Base-by-base conservation (phyloP, 2,113 vertebrate species). In the Acrocephalus arundinaceus region DNA sequence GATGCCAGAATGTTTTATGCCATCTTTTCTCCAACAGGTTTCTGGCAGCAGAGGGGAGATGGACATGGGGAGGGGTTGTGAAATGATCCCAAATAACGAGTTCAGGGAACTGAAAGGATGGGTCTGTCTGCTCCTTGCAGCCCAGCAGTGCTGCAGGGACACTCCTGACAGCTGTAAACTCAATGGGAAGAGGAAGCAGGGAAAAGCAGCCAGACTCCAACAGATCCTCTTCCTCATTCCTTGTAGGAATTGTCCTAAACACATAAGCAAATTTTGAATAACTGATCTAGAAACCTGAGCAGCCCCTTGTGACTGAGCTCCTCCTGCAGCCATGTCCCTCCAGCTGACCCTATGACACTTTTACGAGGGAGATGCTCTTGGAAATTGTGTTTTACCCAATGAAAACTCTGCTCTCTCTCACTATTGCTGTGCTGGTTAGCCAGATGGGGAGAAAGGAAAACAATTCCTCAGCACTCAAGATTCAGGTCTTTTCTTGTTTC, bases 291-390 rank as follows among this genome's bases (percentile, higher is more conserved):
- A n/a, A 49, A 45, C 43, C 24, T 13, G 41, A 65, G 10, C 43
- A 59, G 18, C 4, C 18, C 20, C 6, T 24, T 11, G 14, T 35
- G 43, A 3, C 18, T 21, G 25, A 10, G 33, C 23, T 61, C 15
- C 6, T 66, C 33, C 41, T 57, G 12, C 21, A 88, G 18, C 13
- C 16, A 2, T 31, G 7, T 17, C 20, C 30, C 14, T 45, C 10
- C 67, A 33, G 5, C 8, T 37, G 59, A 28, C 22, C 20, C 22
- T 12, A 52, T 28, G 35, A 39, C 21, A 12, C 7, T 52, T 75
- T 1, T 2, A 4, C 10, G 0, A 10, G 6, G 48, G 0, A 2
- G 2, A 18, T 33, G 18, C 41, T 52, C 5, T 0, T 41, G 80
- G 25, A 62, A 82, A 62, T 10, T 10, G 13, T 20, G 20, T 35